These are phyloP conservation scores for Oedothorax gibbosus DNA, from an alignment of 1,140 invertebrate species.

Conservation along the genomic window DNA sequence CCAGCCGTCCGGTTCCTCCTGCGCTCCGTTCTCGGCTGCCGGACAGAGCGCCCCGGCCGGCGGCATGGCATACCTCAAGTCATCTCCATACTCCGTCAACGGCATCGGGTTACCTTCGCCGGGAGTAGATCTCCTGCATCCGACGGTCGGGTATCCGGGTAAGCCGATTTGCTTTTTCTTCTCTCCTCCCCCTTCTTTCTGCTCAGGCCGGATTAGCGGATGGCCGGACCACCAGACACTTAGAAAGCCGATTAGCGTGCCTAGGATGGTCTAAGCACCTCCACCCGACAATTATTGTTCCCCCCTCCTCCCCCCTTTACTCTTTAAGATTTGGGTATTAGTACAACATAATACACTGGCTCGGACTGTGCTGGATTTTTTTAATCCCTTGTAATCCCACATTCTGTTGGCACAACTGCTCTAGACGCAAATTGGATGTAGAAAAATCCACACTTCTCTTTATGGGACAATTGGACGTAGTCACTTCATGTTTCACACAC, in stretches of 20 bases:
- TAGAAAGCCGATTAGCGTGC: slow-evolving; percentile 59
- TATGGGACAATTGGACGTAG: too few relatives aligned
- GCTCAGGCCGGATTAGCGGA: slow-evolving; percentile 3
- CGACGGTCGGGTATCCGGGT: slow-evolving; percentile 70
- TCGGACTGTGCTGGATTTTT: too few relatives aligned
- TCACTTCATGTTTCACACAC: too few relatives aligned
- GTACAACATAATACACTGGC: too few relatives aligned
- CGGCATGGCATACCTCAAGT: slow-evolving; percentile 68
- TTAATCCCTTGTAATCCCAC: too few relatives aligned
- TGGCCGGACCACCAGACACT: slow-evolving; percentile 29
- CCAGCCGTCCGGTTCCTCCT: slow-evolving; percentile 60
- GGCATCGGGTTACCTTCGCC: slow-evolving; percentile 68
- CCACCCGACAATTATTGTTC: slow-evolving; percentile 42
- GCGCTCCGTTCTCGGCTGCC: slow-evolving; percentile 54
- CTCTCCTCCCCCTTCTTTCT: neutral
- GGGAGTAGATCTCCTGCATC: slow-evolving; percentile 69
- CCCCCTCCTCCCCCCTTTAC: neutral
- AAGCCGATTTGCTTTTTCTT: slow-evolving; percentile 62
- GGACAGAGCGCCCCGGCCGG: slow-evolving; percentile 59
- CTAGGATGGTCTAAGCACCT: slow-evolving; percentile 43
- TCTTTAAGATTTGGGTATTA: too few relatives aligned
- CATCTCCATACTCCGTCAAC: slow-evolving; percentile 69
- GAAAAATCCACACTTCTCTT: too few relatives aligned
- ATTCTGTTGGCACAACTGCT: too few relatives aligned
- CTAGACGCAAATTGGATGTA: too few relatives aligned